A percentile compares a stretch with the other conserved stretches of the same genome.
Conservation (phyloP, 2,888 invertebrate species). For the Mythimna loreyi region DNA sequence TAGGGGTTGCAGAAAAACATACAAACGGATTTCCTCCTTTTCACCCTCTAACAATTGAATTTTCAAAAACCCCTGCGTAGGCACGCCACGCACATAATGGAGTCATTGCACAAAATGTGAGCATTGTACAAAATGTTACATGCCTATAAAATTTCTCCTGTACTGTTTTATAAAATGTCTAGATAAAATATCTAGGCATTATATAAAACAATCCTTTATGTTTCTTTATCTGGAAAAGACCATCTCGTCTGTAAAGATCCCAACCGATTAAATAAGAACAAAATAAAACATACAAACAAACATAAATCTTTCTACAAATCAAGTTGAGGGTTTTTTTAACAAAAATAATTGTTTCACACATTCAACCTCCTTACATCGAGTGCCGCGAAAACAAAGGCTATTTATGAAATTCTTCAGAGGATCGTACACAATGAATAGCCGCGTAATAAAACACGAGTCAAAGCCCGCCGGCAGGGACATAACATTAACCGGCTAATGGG, state of each 20-base stretch:
- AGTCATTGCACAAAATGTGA: no score
- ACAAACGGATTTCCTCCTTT: no score
- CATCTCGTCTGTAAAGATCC: neutral
- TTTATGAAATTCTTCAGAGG: conserved; percentile 70
- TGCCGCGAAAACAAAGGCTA: conserved; percentile 66
- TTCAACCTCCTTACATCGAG: conserved; percentile 43
- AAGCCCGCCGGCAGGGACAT: conserved; percentile 87
- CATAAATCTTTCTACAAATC: conserved; percentile 21
- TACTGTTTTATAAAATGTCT: no score
- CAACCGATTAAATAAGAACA: neutral
- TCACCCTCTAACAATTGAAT: no score
- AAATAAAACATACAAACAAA: conserved; percentile 14
- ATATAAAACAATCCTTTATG: neutral
- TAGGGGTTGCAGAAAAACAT: no score
- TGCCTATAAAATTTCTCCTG: no score
- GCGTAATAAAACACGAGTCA: conserved; percentile 82
- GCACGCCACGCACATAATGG: no score
- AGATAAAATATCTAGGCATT: no score
- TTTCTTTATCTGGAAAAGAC: neutral
- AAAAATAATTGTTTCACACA: conserved; percentile 45
- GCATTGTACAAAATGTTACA: no score
- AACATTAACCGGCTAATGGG: conserved; percentile 87
- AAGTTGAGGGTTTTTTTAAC: conserved; percentile 13
- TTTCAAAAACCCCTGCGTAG: no score
- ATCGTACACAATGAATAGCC: conserved; percentile 84